Percentiles rank a stretch among this genome's conserved stretches.
These are phyloP conservation scores for Tinamus guttatus DNA, from an alignment of 2,113 vertebrate genomes.

Conservation along the genomic window DNA sequence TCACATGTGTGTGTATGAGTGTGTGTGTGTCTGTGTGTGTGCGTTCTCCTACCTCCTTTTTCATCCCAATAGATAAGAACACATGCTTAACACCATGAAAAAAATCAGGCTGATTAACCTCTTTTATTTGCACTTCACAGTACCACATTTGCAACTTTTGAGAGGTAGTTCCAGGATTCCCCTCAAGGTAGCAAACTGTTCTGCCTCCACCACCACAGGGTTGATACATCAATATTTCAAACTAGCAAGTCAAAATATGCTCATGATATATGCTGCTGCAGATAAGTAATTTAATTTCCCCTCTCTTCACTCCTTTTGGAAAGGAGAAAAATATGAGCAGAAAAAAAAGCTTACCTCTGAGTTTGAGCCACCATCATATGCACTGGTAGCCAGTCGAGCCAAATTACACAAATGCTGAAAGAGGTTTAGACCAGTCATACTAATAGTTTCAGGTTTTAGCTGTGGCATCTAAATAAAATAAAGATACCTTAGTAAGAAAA, in stretches of 20 bases:
- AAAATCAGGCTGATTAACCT: neutral
- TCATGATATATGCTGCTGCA: neutral
- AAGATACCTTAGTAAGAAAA: conserved; percentile 20
- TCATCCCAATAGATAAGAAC: neutral
- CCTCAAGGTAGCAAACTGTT: neutral
- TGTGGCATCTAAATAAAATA: conserved; percentile 91
- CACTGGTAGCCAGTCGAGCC: conserved; percentile 94
- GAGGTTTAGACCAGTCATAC: conserved; percentile 98
- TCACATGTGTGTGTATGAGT: no score
- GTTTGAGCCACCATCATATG: conserved; percentile 94
- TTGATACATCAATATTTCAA: neutral
- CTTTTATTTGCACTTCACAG: neutral
- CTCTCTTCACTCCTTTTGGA: neutral
- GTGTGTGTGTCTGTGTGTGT: neutral
- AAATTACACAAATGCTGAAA: conserved; percentile 98
- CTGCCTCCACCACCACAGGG: neutral
- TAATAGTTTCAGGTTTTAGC: conserved; percentile 97
- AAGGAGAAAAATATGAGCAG: neutral
- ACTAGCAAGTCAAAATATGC: neutral
- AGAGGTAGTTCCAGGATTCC: neutral
- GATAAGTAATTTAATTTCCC: neutral
- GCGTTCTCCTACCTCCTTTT: neutral
- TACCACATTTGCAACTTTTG: neutral
- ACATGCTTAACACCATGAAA: fast-evolving
- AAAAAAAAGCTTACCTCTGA: conserved; percentile 86